Evolutionary conservation across 2,888 invertebrate species (phyloP), one percentile per base, ranked within the genome.

Genomic region (Leucophenga maculata): DNA sequence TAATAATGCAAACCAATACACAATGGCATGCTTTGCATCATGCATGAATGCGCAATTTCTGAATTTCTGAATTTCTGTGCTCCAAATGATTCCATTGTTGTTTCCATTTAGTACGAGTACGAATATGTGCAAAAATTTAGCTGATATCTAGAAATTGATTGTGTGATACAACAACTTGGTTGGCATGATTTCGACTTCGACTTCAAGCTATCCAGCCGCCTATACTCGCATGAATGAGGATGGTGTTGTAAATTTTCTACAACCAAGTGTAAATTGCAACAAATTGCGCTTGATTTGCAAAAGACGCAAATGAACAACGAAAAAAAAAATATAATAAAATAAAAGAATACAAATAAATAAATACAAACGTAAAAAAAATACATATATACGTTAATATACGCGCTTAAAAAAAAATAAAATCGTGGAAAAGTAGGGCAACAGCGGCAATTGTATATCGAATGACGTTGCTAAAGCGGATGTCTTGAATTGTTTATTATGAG

Each of bases 221-320:
- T 50, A 16, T 50, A n/a, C n/a, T n/a, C n/a, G n/a, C n/a, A n/a
- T n/a, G n/a, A n/a, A n/a, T n/a, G n/a, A n/a, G n/a, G 50, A 50
- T 6, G 6, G 6, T n/a, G 2, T 8, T 50, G 50, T 50, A 50
- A n/a, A 50, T 8, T 50, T 6, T 16, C 50, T 50, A 16, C 50
- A 50, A 26, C 13, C n/a, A 26, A 31, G 31, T 57, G 31, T 57
- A 57, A 22, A 57, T 57, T 57, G 57, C n/a, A 26, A n/a, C 22
- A 22, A 57, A 57, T 57, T 57, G 14, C n/a, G 57, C n/a, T 54
- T 39, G 39, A 39, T 39, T 39, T 39, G 39, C 39, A 54, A 54
- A 54, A 54, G 54, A 54, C 22, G 54, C 11, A 54, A 54, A 54
- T 22, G n/a, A 9, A 54, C 18, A 54, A 50, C 16, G 18, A 50